Evolutionary conservation across 1,140 invertebrate species (phyloP).

Genomic region (Bombus picipes): DNA sequence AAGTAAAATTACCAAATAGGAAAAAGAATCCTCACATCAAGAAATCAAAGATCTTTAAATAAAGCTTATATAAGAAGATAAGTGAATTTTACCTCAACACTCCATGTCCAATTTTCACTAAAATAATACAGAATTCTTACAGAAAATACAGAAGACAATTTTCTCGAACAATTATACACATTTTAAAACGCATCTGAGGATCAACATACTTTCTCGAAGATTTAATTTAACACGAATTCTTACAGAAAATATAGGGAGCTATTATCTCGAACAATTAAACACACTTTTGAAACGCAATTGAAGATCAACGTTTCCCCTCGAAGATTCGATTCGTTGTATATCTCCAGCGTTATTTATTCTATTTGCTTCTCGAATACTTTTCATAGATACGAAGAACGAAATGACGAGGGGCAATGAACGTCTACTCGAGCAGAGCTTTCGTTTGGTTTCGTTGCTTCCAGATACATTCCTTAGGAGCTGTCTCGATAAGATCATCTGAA

Average conservation of each 20-base stretch:
- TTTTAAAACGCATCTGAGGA: too few species aligned
- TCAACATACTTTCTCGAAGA: neutral
- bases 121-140: neutral
- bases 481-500: neutral
- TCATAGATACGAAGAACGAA: neutral
- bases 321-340: neutral
- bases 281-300: too few species aligned
- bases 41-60: too few species aligned
- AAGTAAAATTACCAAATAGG: too few species aligned
- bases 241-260: neutral
- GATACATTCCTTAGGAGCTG: neutral
- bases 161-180: neutral
- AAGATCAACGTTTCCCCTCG: neutral
- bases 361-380: conserved; percentile 4
- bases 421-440: neutral
- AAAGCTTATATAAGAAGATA: too few species aligned
- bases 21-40: too few species aligned
- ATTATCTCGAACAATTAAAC: neutral
- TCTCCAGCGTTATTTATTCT: neutral
- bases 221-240: neutral
- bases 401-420: neutral
- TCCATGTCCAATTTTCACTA: too few species aligned
- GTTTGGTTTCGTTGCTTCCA: neutral
- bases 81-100: neutral
- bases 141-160: neutral